Base-by-base conservation (phyloP, 1,140 invertebrate species). In the Amyelois transitella region DNA sequence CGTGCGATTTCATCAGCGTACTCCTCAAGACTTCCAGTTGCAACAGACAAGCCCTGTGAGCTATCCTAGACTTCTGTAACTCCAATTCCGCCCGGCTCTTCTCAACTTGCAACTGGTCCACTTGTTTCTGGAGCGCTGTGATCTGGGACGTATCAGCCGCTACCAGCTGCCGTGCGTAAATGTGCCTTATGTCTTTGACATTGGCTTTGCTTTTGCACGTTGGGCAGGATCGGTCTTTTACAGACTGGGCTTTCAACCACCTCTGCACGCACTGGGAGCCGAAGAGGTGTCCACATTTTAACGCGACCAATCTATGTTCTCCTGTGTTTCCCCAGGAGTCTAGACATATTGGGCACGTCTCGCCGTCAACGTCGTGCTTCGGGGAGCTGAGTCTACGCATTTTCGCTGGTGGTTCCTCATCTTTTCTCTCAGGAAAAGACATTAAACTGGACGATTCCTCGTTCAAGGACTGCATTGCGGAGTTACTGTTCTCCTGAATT, bases 211-310 rank as follows among this genome's bases (percentile, higher is more conserved):
- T 90, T 79, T 98, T 98, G 78, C 97, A 98, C 47, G 95, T 94
- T 0, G 97, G 97, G 82, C 97, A 98, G 5, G 78, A 78, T 22
- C 89, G 87, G 1, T 88, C 77, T 5, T 86, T 86, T 1, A 55
- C 28, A 2, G 45, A n/a, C 24, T 79, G 77, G 0, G 85, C 77
- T 49, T 84, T 84, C 0, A 98, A 75, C 97, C 96, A 98, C 45
- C 92, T 91, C 25, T 93, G 89, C 18, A 98, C 95, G 78, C 97
- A 98, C 45, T 90, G 91, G 6, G 93, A 84, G 0, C 97, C 97
- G 88, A 97, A 98, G 0, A 98, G 83, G 88, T 98, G 97, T 0
- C 97, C 97, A 89, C 97, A 98, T 67, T 93, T 93, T 8, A 98
- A 86, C 8, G 94, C 93, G 6, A 93, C 93, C 1, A 98, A 82